Evolutionary conservation across 2,797 vertebrate genomes (phyloP).

Genomic region (Myiothlypis chrysogaster): DNA sequence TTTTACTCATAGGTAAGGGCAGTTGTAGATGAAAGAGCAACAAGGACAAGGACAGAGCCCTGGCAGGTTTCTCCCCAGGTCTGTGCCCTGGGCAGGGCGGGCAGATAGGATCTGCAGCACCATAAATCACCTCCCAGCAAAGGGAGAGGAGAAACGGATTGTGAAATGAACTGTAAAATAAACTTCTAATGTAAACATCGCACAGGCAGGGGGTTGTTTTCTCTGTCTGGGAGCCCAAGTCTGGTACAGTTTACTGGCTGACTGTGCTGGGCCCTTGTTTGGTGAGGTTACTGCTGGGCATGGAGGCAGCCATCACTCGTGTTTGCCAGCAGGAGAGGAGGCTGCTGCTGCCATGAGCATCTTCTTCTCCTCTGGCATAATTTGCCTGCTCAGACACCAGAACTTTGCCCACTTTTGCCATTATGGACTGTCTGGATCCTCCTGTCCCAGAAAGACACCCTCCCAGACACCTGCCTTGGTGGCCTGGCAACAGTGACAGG

Average conservation of each 20-base stretch:
- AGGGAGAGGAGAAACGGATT: constrained; percentile 32
- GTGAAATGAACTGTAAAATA: constrained; percentile 65
- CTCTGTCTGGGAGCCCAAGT: constrained; percentile 36
- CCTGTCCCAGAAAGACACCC: neutral
- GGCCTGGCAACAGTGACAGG: neutral
- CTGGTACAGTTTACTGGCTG: neutral
- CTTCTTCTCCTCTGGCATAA: neutral
- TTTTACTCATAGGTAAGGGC: neutral
- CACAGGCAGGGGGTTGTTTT: constrained; percentile 5
- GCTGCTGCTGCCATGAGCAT: neutral
- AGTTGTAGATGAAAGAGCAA: neutral
- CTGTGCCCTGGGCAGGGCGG: neutral
- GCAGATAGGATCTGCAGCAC: constrained; percentile 39
- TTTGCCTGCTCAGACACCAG: accelerated
- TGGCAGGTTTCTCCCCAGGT: neutral
- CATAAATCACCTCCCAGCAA: neutral
- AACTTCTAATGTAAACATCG: constrained; percentile 28
- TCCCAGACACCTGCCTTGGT: neutral
- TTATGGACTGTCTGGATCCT: neutral
- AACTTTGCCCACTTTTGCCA: neutral
- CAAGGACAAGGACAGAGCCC: neutral
- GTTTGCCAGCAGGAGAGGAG: neutral
- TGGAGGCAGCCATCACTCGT: neutral
- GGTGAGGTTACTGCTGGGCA: neutral
- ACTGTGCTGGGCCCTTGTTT: neutral